These are phyloP conservation scores for Neolamprologus longior DNA, from an alignment of 2,113 vertebrate species.

Conservation along the genomic window DNA sequence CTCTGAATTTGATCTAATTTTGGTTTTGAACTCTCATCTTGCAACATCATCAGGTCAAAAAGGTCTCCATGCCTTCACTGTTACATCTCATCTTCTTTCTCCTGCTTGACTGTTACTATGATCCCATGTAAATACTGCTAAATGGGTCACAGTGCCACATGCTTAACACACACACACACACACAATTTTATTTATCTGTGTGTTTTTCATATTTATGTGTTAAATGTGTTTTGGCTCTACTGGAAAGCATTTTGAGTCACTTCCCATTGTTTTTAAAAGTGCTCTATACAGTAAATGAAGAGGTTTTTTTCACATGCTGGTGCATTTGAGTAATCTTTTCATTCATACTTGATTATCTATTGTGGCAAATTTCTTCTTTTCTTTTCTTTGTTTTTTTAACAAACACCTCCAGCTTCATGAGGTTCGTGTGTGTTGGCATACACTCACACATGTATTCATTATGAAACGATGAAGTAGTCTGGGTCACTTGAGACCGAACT, in stretches of 20 bases:
- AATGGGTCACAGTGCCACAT: not conserved
- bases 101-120: not conserved
- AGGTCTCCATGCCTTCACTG: not conserved
- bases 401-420: not conserved
- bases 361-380: not conserved
- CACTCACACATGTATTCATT: not conserved
- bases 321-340: not conserved
- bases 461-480: conserved; percentile 18
- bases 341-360: not conserved
- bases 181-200: not conserved
- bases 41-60: not conserved
- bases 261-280: not conserved
- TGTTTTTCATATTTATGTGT: not conserved
- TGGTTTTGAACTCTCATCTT: not conserved
- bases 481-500: conserved; percentile 34
- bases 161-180: not conserved
- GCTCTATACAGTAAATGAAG: not conserved
- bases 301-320: not conserved
- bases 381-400: not conserved
- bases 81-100: not conserved
- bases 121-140: not conserved
- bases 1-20: not conserved
- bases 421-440: not conserved
- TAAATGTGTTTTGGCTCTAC: not conserved
- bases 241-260: not conserved